These are phyloP conservation scores for Pyxicephalus adspersus DNA, from an alignment of 2,113 vertebrate genomes.

Conservation along the genomic window DNA sequence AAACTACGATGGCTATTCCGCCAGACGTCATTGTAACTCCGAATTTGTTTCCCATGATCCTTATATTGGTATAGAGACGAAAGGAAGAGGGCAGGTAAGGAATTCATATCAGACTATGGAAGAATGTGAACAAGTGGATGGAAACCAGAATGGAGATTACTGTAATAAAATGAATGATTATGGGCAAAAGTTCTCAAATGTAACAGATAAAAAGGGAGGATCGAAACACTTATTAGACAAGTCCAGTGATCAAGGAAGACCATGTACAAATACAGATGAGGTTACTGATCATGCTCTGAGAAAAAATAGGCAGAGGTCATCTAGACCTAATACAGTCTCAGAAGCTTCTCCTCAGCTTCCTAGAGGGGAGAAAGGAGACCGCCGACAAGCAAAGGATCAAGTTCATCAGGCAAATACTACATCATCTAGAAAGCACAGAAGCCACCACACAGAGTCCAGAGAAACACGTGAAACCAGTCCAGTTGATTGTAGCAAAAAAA, in stretches of 20 bases:
- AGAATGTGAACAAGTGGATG: constrained; percentile 39
- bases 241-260: constrained; percentile 42
- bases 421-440: constrained; percentile 62
- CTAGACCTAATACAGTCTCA: constrained; percentile 48
- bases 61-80: not conserved
- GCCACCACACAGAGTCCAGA: constrained; percentile 60
- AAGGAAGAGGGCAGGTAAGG: not conserved
- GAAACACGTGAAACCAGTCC: constrained; percentile 54
- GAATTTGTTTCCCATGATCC: not conserved
- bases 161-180: not conserved
- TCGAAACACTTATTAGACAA: constrained; percentile 19
- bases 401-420: constrained; percentile 37
- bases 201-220: constrained; percentile 40
- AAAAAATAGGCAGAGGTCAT: constrained; percentile 57
- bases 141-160: not conserved
- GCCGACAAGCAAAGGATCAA: constrained; percentile 36
- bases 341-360: constrained; percentile 31
- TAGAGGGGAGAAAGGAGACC: constrained; percentile 56
- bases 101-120: constrained; percentile 46
- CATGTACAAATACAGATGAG: not conserved
- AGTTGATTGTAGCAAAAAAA: constrained; percentile 16
- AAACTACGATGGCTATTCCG: not conserved
- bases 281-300: constrained; percentile 42
- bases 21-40: not conserved
- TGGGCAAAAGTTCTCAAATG: constrained; percentile 26